A percentile compares a stretch with the other conserved stretches of the same genome.
Conservation (phyloP, 2,888 invertebrate genomes). For the Cephus spinipes region DNA sequence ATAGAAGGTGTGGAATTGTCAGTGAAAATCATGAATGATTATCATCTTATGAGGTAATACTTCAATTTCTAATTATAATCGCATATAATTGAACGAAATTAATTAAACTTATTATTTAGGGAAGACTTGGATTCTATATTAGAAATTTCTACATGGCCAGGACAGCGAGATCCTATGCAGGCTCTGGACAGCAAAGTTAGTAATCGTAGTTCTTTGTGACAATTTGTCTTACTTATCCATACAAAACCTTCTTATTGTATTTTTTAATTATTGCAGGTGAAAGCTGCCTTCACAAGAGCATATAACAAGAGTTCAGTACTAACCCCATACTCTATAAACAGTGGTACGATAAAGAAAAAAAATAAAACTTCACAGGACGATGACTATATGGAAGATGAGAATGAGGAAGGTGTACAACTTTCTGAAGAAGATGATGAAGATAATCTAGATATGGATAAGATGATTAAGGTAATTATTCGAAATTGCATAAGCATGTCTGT, state of each 20-base stretch:
- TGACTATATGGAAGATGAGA: conserved; percentile 60
- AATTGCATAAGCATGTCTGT: not conserved
- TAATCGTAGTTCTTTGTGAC: conserved; percentile 18
- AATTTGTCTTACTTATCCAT: not conserved
- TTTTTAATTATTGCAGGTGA: conserved; percentile 72
- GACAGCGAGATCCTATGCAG: conserved; percentile 80
- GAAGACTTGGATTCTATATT: conserved; percentile 93
- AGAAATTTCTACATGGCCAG: conserved; percentile 89
- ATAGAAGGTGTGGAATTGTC: conserved; percentile 79
- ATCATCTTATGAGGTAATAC: conserved; percentile 77
- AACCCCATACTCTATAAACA: conserved; percentile 80
- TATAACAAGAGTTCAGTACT: conserved; percentile 88
- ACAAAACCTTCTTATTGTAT: not conserved
- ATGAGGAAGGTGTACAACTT: conserved; percentile 60
- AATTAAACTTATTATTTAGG: conserved; percentile 55
- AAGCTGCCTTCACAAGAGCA: conserved; percentile 91
- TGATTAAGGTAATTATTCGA: conserved; percentile 77
- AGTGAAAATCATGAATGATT: conserved; percentile 81
- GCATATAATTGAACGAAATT: not conserved
- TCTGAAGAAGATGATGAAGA: conserved; percentile 71
- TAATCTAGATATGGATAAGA: conserved; percentile 77
- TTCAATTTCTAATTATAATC: conserved; percentile 9
- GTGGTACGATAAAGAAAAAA: conserved; percentile 74
- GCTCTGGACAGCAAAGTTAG: conserved; percentile 79
- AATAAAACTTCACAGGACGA: conserved; percentile 64